Percentiles rank a stretch among this genome's conserved stretches.
Conservation (phyloP, 2,113 vertebrate species). For the Eretmodus cyanostictus region DNA sequence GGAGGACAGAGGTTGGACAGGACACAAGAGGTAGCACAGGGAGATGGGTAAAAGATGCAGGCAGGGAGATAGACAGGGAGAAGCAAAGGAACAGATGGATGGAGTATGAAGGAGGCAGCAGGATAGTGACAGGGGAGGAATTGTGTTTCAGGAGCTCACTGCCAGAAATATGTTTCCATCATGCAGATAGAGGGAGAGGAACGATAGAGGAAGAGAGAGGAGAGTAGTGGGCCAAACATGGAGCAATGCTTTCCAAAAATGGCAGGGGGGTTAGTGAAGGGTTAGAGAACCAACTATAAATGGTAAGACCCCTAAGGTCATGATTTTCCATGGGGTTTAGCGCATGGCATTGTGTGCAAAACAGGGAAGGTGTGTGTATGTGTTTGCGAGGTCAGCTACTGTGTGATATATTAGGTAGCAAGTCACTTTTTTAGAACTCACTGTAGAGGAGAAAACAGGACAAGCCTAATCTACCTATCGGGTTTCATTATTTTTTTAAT, state of each 20-base stretch:
- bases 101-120: constrained; percentile 32
- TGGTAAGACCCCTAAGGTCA: constrained; percentile 18
- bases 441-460: background rate
- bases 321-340: constrained; percentile 24
- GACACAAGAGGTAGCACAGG: background rate
- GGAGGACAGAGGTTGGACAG: constrained; percentile 35
- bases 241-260: background rate
- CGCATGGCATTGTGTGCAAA: background rate
- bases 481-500: background rate
- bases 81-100: constrained; percentile 46
- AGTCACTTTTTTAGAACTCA: background rate
- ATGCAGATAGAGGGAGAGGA: background rate
- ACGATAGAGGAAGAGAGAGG: background rate
- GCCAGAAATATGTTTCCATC: constrained; percentile 41
- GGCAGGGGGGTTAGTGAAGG: background rate
- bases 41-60: constrained; percentile 12
- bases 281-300: constrained; percentile 43
- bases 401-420: background rate
- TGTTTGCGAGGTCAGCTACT: background rate
- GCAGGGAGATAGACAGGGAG: background rate
- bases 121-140: constrained; percentile 48
- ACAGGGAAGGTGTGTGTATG: background rate
- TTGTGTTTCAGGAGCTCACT: constrained; percentile 39
- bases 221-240: background rate
- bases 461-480: background rate